Evolutionary conservation across 2,888 invertebrate species (phyloP), one percentile per base, ranked within the genome.

Genomic region (Neria commutata): DNA sequence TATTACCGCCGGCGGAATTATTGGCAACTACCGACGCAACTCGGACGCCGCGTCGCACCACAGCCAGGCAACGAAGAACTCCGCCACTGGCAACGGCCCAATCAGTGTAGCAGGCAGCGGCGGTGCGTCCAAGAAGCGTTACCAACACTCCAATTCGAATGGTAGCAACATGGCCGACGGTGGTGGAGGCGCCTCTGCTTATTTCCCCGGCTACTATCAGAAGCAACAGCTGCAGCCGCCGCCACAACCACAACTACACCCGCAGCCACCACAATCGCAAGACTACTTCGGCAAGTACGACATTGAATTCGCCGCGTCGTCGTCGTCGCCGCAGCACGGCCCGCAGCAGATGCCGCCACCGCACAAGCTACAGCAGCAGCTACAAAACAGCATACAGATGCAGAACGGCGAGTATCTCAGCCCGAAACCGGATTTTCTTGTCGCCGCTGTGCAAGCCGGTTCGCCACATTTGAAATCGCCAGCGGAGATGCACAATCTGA

Each of bases 241-340:
- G 53, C 68, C 64, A 19, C 67, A 67, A 14, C 58, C 56, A 10
- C 64, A 60, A 5, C 65, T 66, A 25, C 67, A 67, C 19, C 68
- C 62, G 48, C 67, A 67, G 11, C 48, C 61, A 14, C 51, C 58
- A 14, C 63, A 66, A 16, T 47, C 74, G 11, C 79, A 79, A 54
- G 81, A 81, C 4, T 81, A 80, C 60, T 82, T 80, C 60, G 79
- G 79, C 57, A 81, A 81, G 63, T 82, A 81, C 64, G 82, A 82
- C 46, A 76, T 77, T 62, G 81, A 75, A 68, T 75, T 75, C 52
- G 65, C 69, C 37, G 56, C 67, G 4, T 46, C 63, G 4, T 46
- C 46, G 4, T 46, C 46, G 4, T 65, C 68, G 19, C 68, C 72
- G 6, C 73, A 70, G 11, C 67, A 67, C 19, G 57, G n/a, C n/a